Base-by-base conservation (phyloP, 2,888 invertebrate genomes). In the Lamproptera curius region DNA sequence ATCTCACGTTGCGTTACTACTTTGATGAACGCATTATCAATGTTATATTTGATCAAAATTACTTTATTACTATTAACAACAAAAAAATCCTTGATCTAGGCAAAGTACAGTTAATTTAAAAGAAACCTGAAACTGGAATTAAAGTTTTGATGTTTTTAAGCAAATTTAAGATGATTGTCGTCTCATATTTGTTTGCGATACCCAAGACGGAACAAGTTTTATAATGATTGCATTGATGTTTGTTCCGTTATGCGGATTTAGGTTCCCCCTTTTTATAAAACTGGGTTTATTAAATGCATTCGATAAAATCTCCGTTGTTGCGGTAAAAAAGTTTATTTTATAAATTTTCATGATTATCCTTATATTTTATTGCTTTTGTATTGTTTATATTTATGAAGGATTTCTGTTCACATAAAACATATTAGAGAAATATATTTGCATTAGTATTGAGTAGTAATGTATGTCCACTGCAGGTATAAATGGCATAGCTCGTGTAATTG, bases 161-260 rank as follows among this genome's bases (percentile, higher is more conserved):
- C 13, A 33, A n/a, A 15, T 20, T 20, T 5, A 8, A 42, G 23
- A n/a, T n/a, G n/a, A n/a, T 11, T 37, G 10, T 17, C 16, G 17
- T 15, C 9, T 42, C n/a, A 36, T 36, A 17, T 35, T 28, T 16
- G 31, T 38, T 38, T 31, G 17, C n/a, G 20, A 37, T 33, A 20
- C 44, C 16, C 40, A 41, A 16, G 23, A 28, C 31, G 31, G 40
- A 44, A 50, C 49, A 16, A 38, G 42, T 47, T 53, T 53, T 37
- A 51, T 51, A 48, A 46, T 53, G 39, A 42, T 51, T 45, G 42
- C 49, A 47, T 33, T 40, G 41, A 37, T 43, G 39, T 41, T 44
- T 44, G 46, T 54, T 45, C 52, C 56, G 54, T 52, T 56, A 56
- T 11, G 42, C 42, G 45, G 46, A 56, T 56, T 52, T 47, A 41